These are phyloP conservation scores for Lepilemur septentrionalis DNA, from an alignment of 2,797 vertebrate genomes.

Conservation along the genomic window DNA sequence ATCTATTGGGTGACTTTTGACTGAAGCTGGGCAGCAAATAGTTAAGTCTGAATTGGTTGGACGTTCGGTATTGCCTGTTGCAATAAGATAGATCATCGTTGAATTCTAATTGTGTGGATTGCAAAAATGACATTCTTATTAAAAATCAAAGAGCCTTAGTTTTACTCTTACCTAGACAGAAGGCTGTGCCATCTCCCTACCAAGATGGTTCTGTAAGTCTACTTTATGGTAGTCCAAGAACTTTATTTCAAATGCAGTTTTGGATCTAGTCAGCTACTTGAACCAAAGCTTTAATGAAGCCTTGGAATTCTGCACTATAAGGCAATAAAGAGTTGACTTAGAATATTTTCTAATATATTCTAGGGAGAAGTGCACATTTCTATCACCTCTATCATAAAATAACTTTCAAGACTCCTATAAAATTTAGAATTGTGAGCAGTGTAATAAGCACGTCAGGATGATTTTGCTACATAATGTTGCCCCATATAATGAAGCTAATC, in stretches of 20 bases:
- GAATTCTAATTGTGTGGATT: not conserved
- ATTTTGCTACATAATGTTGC: not conserved
- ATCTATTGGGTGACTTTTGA: not conserved
- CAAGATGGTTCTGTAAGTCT: not conserved
- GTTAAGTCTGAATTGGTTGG: not conserved
- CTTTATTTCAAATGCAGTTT: slow-evolving; percentile 3
- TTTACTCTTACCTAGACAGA: not conserved
- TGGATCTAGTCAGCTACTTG: not conserved
- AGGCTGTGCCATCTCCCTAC: not conserved
- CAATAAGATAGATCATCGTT: not conserved
- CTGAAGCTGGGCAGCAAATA: not conserved
- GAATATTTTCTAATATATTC: not conserved
- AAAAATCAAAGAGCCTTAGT: not conserved
- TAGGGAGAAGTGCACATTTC: not conserved
- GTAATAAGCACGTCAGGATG: not conserved
- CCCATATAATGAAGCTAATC: not conserved
- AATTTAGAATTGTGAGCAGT: not conserved
- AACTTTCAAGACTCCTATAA: not conserved
- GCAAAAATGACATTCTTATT: not conserved
- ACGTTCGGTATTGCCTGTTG: not conserved
- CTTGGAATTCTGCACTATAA: not conserved
- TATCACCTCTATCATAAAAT: slow-evolving; percentile 4
- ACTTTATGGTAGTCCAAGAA: not conserved
- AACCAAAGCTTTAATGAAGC: slow-evolving; percentile 11
- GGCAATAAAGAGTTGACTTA: not conserved